A percentile compares a stretch with the other conserved stretches of the same genome.
Evolutionary conservation across 2,797 vertebrate genomes (phyloP).

Genomic region (Aselliscus stoliczkanus): DNA sequence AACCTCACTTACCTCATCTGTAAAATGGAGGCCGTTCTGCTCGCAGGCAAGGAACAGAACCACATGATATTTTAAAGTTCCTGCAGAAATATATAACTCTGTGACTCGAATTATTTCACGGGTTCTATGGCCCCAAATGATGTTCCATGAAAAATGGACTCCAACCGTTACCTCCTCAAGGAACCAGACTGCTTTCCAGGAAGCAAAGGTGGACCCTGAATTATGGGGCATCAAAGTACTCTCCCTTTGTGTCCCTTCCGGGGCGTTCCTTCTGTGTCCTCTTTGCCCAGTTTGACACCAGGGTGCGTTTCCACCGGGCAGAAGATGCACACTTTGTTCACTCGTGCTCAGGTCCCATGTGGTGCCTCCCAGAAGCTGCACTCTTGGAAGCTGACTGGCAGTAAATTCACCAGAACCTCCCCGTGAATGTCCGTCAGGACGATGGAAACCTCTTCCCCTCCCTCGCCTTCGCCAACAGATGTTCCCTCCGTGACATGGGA

Average conservation of each 20-base stretch:
- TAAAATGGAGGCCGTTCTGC: background rate
- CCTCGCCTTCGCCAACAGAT: background rate
- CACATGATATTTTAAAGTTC: background rate
- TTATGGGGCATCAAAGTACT: no score
- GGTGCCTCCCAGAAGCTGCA: background rate
- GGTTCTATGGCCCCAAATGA: background rate
- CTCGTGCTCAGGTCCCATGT: background rate
- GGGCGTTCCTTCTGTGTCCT: background rate
- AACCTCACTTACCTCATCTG: background rate
- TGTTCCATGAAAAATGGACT: background rate
- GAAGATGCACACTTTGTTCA: background rate
- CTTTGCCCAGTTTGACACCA: background rate
- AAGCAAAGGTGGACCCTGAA: background rate
- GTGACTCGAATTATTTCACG: background rate
- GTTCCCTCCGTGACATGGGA: constrained; percentile 42
- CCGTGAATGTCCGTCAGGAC: background rate
- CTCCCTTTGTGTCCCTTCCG: background rate
- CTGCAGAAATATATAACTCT: background rate
- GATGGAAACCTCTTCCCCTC: background rate
- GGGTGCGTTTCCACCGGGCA: rapidly evolving
- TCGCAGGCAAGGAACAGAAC: background rate
- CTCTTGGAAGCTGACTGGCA: background rate
- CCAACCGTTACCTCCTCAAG: background rate
- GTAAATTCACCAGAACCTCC: constrained; percentile 31
- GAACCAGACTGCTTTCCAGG: background rate